Evolutionary conservation across 2,797 vertebrate genomes (phyloP), one percentile per base, ranked within the genome.

Genomic region (Mormyrus hasselquistii): DNA sequence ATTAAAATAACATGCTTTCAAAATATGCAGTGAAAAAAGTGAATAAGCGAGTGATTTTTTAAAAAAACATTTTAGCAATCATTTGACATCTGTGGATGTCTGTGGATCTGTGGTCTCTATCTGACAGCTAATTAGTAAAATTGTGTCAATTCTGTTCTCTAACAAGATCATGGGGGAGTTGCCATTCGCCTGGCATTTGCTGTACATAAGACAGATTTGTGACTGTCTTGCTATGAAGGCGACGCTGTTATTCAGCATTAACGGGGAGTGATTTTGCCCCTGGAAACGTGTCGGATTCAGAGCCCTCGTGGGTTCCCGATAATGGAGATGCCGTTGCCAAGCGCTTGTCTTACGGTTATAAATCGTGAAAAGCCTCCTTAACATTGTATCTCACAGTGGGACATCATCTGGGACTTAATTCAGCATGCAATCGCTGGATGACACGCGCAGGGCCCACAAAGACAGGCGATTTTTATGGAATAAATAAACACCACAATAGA

Each of bases 71-170:
- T 87, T 88, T 53, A 25, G 84, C 50, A 22, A 29, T 47, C 9
- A n/a, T 65, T 50, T 89, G 90, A 55, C 86, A 49, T 38, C 16
- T 55, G 52, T 55, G 52, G 14, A 19, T 49, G 55, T 87, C 86
- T 38, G 53, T 89, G 85, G 53, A 90, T 90, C 69, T 89, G 16
- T 82, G 84, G 9, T 52, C 82, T 29, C 14, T 19, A 38, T 82
- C 29, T 87, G 90, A 89, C 90, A 90, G 90, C 57, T 89, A 44
- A 89, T 89, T 89, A 90, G 53, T n/a, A 53, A 50, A 41, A 34
- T 38, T 49, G 79, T 57, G 84, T 59, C 88, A 87, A 50, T 87
- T 88, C 82, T 57, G 16, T 22, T 84, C 79, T 88, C 49, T 87
- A 87, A 87, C 84, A 85, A 82, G 90, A 87, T 89, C 88, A 83